These are phyloP conservation scores for Anhinga rufa DNA, from an alignment of 2,113 vertebrate genomes.

Conservation along the genomic window DNA sequence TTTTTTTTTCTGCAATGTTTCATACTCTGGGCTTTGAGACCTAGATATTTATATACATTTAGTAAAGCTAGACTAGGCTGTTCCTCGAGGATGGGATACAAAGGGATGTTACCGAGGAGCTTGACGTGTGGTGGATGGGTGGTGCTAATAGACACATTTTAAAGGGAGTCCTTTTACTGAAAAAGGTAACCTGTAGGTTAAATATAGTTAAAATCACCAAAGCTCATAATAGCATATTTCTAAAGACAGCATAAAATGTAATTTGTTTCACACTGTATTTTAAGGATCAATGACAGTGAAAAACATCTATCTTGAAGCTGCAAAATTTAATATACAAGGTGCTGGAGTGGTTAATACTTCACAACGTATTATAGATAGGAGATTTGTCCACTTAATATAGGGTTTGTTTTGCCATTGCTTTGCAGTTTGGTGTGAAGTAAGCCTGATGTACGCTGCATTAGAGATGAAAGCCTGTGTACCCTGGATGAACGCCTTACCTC, in stretches of 20 bases:
- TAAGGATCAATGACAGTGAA: neutral
- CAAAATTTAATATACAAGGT: neutral
- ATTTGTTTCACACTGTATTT: neutral
- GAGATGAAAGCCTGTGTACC: neutral
- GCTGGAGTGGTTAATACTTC: neutral
- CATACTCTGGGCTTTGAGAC: neutral
- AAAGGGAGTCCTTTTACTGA: neutral
- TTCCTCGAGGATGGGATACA: neutral
- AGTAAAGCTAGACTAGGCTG: neutral
- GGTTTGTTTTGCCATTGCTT: slow-evolving; percentile 6
- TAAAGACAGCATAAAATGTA: neutral
- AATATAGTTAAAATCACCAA: neutral
- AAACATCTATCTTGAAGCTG: neutral
- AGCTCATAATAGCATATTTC: neutral
- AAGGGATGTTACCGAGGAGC: neutral
- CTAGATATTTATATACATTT: neutral
- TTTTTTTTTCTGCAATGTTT: neutral
- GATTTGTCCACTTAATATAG: neutral
- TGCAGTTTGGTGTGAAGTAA: neutral
- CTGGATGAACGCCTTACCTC: neutral
- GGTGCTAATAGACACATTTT: neutral
- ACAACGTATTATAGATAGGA: neutral
- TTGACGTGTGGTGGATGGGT: neutral
- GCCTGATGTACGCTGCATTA: neutral
- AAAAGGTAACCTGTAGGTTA: neutral